These are phyloP conservation scores for Tachysurus vachellii DNA, from an alignment of 2,113 vertebrate genomes.

Conservation along the genomic window DNA sequence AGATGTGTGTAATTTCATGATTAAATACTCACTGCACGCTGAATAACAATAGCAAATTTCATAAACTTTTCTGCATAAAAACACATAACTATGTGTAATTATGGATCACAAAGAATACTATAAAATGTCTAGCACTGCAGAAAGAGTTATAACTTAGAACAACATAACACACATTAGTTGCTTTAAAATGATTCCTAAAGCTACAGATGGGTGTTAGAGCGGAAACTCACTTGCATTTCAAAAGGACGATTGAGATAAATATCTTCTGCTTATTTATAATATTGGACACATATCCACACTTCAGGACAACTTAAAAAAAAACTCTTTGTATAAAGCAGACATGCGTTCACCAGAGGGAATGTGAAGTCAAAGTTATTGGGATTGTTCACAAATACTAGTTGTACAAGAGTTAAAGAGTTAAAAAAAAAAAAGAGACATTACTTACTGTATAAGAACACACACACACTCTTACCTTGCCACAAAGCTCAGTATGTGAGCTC, in stretches of 20 bases:
- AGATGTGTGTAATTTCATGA: neutral
- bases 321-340: neutral
- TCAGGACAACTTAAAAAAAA: neutral
- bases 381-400: neutral
- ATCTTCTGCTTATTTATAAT: neutral
- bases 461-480: conserved; percentile 84
- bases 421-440: neutral
- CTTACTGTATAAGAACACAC: neutral
- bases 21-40: neutral
- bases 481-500: conserved; percentile 91
- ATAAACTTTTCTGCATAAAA: neutral
- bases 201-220: neutral
- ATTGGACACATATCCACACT: neutral
- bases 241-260: neutral
- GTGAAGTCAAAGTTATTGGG: neutral
- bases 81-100: neutral
- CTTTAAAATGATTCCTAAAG: neutral
- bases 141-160: too few relatives aligned
- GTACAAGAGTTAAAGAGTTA: neutral
- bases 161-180: too few relatives aligned
- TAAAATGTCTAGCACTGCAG: neutral
- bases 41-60: neutral
- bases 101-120: neutral
- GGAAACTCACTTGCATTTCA: neutral
- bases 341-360: neutral